Evolutionary conservation across 2,113 vertebrate genomes (phyloP).

Genomic region (Campylomormyrus tamandua): DNA sequence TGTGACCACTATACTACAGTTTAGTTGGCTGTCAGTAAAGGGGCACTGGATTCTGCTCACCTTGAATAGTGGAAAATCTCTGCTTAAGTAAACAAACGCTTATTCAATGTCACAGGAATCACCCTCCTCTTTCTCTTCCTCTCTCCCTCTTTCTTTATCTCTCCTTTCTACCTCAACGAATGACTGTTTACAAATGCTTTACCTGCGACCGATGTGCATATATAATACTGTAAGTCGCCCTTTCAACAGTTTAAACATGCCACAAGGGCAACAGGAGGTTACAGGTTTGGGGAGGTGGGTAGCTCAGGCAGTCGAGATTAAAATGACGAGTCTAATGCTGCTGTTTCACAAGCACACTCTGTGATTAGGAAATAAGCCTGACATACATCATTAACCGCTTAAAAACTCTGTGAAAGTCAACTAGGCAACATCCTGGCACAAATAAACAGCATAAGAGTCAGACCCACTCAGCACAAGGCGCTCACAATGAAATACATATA

Average conservation of each 20-base stretch:
- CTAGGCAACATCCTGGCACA: not conserved
- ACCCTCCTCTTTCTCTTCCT: not conserved
- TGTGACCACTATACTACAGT: not conserved
- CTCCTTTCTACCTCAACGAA: not conserved
- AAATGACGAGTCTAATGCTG: not conserved
- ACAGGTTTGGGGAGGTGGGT: not conserved
- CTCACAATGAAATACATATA: not conserved
- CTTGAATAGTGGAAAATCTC: not conserved
- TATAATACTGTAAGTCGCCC: slow-evolving; percentile 14
- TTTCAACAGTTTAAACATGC: slow-evolving; percentile 23
- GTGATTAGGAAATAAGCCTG: not conserved
- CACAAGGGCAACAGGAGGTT: slow-evolving; percentile 8
- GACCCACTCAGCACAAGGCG: not conserved
- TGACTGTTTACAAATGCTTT: slow-evolving; percentile 20
- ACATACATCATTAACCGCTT: not conserved
- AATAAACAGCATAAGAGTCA: not conserved
- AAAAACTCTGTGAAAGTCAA: not conserved
- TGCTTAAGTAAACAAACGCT: not conserved
- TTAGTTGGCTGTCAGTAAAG: not conserved
- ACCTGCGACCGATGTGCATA: not conserved
- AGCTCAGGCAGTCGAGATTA: not conserved
- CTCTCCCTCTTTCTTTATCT: not conserved
- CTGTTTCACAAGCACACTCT: not conserved
- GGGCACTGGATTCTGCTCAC: not conserved
- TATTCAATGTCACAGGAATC: not conserved